Conservation (phyloP, 2,113 vertebrate species). For the Eupsittula cactorum region DNA sequence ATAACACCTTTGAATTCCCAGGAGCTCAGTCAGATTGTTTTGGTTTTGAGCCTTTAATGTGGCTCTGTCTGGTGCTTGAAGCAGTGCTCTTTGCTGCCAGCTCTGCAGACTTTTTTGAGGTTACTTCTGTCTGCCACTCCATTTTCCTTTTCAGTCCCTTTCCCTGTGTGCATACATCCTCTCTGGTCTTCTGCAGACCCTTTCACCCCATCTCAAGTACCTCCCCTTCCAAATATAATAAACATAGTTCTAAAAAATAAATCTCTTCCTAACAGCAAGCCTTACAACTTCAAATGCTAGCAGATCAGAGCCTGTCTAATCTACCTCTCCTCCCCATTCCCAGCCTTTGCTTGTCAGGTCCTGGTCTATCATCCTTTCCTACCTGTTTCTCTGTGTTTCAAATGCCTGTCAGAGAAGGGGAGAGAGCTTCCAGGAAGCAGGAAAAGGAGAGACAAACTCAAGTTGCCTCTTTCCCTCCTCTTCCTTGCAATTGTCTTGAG, state of each 20-base stretch:
- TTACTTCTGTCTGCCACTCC: background rate
- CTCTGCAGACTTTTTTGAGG: background rate
- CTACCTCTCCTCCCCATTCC: background rate
- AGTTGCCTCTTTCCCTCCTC: background rate
- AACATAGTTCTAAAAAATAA: background rate
- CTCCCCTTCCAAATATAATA: accelerated
- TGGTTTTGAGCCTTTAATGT: background rate
- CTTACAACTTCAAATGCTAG: background rate
- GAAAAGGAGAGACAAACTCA: background rate
- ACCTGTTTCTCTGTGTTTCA: background rate
- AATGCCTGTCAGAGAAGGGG: background rate
- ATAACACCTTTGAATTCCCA: background rate
- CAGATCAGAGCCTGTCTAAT: background rate
- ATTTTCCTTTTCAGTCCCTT: background rate
- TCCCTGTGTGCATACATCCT: background rate
- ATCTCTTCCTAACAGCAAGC: background rate
- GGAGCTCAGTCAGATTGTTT: background rate
- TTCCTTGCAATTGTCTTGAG: background rate
- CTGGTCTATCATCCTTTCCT: background rate
- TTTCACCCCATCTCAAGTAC: background rate
- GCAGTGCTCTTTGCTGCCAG: background rate
- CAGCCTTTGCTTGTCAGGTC: background rate
- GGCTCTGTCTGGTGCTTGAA: background rate
- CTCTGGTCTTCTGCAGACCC: background rate
- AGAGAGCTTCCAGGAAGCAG: background rate